phyloP scores from a whole-genome alignment of 2,888 invertebrate species.

The Drosophila buzzatii region DNA sequence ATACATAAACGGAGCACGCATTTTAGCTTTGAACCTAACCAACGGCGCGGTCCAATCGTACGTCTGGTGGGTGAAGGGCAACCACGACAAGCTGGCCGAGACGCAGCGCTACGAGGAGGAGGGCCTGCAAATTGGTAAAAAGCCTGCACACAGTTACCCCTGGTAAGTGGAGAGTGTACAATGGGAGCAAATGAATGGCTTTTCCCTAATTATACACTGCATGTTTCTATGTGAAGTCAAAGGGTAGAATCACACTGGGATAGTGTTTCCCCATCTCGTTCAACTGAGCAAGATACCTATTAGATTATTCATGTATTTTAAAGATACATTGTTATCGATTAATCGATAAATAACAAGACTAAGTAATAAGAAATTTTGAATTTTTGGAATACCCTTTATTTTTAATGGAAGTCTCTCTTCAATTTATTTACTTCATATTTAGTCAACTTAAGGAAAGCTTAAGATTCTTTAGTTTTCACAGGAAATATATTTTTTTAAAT shows the following conservation, averaged over 20 bases:
- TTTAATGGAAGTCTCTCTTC: no score
- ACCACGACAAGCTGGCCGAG: slow-evolving; percentile 82
- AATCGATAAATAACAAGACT: no score
- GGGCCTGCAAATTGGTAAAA: slow-evolving; percentile 87
- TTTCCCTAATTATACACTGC: background rate
- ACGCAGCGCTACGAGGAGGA: slow-evolving; percentile 87
- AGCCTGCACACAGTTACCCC: slow-evolving; percentile 89
- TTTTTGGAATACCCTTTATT: no score
- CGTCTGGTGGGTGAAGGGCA: slow-evolving; percentile 87
- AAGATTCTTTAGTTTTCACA: no score
- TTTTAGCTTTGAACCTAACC: slow-evolving; percentile 88
- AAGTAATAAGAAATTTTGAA: no score
- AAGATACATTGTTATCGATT: no score
- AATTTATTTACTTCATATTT: no score
- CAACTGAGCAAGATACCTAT: background rate
- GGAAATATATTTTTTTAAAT: no score
- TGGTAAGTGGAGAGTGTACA: slow-evolving; percentile 86
- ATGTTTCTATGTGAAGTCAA: background rate
- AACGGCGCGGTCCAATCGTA: slow-evolving; percentile 87
- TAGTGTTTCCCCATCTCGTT: no score
- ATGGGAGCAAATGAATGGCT: background rate
- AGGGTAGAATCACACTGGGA: background rate
- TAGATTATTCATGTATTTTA: background rate
- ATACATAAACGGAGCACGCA: slow-evolving; percentile 87
- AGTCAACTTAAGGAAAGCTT: no score